These are phyloP conservation scores for Drosophila formosana DNA, from an alignment of 2,888 invertebrate species.

Conservation along the genomic window DNA sequence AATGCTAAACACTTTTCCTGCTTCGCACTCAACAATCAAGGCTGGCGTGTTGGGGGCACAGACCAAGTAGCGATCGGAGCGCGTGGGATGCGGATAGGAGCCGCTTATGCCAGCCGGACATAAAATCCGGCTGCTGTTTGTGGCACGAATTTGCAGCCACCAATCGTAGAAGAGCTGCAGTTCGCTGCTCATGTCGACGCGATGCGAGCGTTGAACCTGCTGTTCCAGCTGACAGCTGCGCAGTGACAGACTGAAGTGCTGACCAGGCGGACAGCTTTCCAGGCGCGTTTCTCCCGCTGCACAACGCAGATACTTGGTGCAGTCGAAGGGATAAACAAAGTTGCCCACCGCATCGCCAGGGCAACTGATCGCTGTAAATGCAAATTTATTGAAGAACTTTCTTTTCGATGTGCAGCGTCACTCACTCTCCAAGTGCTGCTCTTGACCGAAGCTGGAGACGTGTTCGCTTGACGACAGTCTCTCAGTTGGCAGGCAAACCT, in stretches of 20 bases:
- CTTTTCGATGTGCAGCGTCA: neutral
- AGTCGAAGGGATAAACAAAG: constrained; percentile 87
- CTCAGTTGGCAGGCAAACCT: constrained; percentile 59
- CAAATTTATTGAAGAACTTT: neutral
- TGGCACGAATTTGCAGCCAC: constrained; percentile 54
- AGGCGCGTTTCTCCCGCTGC: constrained; percentile 87
- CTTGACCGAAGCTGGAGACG: neutral
- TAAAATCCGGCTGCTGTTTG: constrained; percentile 12
- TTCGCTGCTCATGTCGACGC: constrained; percentile 50
- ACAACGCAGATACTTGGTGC: constrained; percentile 88
- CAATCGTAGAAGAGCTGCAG: constrained; percentile 50
- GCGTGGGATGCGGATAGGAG: constrained; percentile 83
- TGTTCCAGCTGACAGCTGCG: constrained; percentile 55
- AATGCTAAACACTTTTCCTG: constrained; percentile 85
- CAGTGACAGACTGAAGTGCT: constrained; percentile 86
- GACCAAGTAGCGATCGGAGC: constrained; percentile 87
- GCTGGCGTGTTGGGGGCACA: constrained; percentile 78
- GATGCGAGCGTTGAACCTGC: constrained; percentile 65
- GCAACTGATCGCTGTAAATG: constrained; percentile 79
- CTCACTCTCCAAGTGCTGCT: neutral
- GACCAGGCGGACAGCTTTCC: constrained; percentile 87
- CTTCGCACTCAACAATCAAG: constrained; percentile 86
- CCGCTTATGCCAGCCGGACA: constrained; percentile 63
- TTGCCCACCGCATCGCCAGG: constrained; percentile 86
- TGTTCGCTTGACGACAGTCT: constrained; percentile 24